Base-by-base conservation (phyloP, 2,113 vertebrate genomes). In the Hyperopisus bebe region DNA sequence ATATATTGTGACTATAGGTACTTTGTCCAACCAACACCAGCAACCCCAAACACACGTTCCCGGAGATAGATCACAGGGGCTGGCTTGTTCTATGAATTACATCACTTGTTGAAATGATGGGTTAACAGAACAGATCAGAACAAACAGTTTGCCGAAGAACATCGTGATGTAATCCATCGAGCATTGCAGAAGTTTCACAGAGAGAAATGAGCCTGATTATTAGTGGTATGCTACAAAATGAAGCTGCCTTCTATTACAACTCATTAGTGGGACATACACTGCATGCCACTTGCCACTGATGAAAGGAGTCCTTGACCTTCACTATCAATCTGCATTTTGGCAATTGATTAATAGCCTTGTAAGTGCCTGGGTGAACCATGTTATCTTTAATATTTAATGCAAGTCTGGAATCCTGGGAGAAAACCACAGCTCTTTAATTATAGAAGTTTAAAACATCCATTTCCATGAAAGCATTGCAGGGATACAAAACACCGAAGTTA, bases 341-440 rank as follows among this genome's bases (percentile, higher is more conserved):
- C 83, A 92, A 92, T 88, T 93, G 93, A 95, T 95, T 94, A 94
- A 93, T 91, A 91, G 58, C 89, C 91, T 91, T 92, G 90, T 88
- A 90, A 93, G 82, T 89, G 89, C 87, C 85, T 58, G 35, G 50
- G 87, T 92, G 90, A 94, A 92, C 94, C 91, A 92, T 92, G 91
- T 88, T 92, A 89, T 90, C 91, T 93, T 95, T 91, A 94, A 93
- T 94, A 92, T 93, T 94, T 94, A 90, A 94, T 94, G n/a, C 13
- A 93, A 91, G 91, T 84, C 50, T 90, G 62, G 39, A 89, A 92
- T 89, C 89, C 62, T 47, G 66, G 47, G 58, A 58, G 88, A 90
- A 90, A 92, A 91, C 88, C 90, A 92, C 88, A 89, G 91, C 70
- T 89, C 85, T 90, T 88, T 77, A 90, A 92, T 89, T 91, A 88